These are phyloP conservation scores for Melipona quadrifasciata DNA, from an alignment of 1,140 invertebrate species.

Conservation along the genomic window DNA sequence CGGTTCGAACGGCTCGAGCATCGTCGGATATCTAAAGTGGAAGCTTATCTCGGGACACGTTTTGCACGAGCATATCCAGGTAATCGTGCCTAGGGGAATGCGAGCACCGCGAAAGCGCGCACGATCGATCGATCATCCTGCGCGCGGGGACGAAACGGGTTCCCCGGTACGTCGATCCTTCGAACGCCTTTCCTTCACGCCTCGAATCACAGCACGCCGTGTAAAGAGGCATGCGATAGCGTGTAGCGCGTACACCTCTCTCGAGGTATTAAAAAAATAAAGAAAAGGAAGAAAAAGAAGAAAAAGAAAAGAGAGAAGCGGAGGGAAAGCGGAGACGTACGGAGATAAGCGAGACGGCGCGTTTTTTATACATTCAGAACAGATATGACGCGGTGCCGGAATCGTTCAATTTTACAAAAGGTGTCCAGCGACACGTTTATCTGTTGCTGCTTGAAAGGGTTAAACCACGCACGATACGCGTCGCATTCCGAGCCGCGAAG, in stretches of 20 bases:
- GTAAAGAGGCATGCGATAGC: constrained; percentile 27
- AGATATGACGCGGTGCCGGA: constrained; percentile 51
- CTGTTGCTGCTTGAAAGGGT: constrained; percentile 70
- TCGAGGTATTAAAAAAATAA: neutral
- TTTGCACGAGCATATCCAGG: neutral
- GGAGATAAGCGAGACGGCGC: constrained; percentile 54
- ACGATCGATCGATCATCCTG: constrained; percentile 47
- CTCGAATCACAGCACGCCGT: constrained; percentile 22
- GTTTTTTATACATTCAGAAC: constrained; percentile 28
- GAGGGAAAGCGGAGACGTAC: neutral
- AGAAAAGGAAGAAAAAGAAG: neutral
- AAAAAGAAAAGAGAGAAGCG: neutral
- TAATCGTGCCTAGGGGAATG: neutral
- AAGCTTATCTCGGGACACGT: constrained; percentile 3
- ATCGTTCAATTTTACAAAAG: constrained; percentile 69
- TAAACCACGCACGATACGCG: constrained; percentile 54
- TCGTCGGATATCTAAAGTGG: constrained; percentile 1
- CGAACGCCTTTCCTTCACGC: constrained; percentile 41
- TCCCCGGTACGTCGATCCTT: constrained; percentile 38
- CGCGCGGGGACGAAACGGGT: constrained; percentile 28
- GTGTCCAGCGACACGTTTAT: constrained; percentile 70
- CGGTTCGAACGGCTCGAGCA: neutral
- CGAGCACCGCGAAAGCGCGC: neutral
- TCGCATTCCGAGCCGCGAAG: constrained; percentile 67
- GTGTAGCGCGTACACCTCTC: neutral